A percentile compares a stretch with the other conserved stretches of the same genome.
phyloP scores from a whole-genome alignment of 2,888 invertebrate genomes.

The Limnephilus auricula region DNA sequence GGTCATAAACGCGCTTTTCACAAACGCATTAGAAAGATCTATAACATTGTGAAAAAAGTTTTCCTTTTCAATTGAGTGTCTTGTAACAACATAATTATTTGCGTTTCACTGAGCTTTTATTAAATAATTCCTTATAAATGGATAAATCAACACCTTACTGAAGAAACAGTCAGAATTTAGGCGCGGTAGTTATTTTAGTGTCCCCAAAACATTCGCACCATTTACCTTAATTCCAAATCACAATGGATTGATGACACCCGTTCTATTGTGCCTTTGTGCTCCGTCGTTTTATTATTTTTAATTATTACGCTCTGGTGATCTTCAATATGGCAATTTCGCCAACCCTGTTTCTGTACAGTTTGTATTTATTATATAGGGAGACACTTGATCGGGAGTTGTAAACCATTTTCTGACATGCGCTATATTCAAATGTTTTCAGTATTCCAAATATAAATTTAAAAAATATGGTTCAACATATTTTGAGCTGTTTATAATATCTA shows the following conservation, averaged over 20 bases:
- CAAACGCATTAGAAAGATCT: background rate
- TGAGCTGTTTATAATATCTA: background rate
- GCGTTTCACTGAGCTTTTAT: background rate
- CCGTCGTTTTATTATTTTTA: slow-evolving; percentile 55
- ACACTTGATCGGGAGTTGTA: background rate
- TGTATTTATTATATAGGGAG: background rate
- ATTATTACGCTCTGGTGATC: slow-evolving; percentile 49
- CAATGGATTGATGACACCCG: slow-evolving; percentile 45
- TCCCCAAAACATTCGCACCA: slow-evolving; percentile 48
- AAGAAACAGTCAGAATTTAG: background rate
- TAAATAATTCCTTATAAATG: background rate
- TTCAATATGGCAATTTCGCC: slow-evolving; percentile 38
- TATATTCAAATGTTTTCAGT: background rate
- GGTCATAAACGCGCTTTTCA: too few species aligned
- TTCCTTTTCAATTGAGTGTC: background rate
- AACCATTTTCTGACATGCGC: background rate
- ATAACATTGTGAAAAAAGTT: background rate
- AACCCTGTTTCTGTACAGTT: slow-evolving; percentile 30
- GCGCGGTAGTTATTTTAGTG: background rate
- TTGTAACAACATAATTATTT: background rate
- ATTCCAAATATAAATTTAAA: background rate
- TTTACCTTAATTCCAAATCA: slow-evolving; percentile 52
- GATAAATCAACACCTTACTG: background rate
- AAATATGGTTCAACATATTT: background rate
- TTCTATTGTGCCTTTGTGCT: slow-evolving; percentile 21